These are phyloP conservation scores for Geophilus truncorum DNA, from an alignment of 2,888 invertebrate genomes.

Conservation along the genomic window DNA sequence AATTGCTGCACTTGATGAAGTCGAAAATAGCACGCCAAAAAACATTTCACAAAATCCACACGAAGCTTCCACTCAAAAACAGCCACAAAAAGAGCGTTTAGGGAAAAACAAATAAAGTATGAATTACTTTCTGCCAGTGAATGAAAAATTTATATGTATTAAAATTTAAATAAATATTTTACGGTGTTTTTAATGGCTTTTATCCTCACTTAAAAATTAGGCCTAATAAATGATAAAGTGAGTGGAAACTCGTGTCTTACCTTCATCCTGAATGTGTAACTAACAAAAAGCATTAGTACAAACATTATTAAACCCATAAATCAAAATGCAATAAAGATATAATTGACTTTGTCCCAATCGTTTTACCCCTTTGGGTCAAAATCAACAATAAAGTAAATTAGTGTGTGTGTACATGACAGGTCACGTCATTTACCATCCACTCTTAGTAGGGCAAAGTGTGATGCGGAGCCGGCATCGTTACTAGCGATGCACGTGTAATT, in stretches of 20 bases:
- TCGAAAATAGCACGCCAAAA: not conserved
- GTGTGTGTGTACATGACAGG: conserved; percentile 7
- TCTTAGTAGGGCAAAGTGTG: conserved; percentile 36
- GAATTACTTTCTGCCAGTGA: too few relatives aligned
- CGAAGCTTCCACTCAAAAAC: not conserved
- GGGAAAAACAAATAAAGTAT: too few relatives aligned
- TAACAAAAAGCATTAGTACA: conserved; percentile 14
- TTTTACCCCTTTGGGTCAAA: not conserved
- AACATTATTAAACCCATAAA: not conserved
- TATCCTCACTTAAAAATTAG: not conserved
- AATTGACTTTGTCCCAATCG: conserved; percentile 6
- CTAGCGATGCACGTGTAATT: conserved; percentile 38
- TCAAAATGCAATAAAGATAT: not conserved
- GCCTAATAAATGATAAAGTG: not conserved
- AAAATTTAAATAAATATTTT: too few relatives aligned
- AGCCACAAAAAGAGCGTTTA: too few relatives aligned
- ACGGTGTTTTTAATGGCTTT: too few relatives aligned
- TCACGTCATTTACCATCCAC: conserved; percentile 37
- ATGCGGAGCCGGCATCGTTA: conserved; percentile 37
- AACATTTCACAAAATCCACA: not conserved
- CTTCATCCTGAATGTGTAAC: conserved; percentile 28
- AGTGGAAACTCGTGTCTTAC: conserved; percentile 29
- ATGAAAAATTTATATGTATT: too few relatives aligned
- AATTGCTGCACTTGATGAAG: conserved; percentile 16
- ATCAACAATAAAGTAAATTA: not conserved